Evolutionary conservation across 1,140 invertebrate species (phyloP), one percentile per base, ranked within the genome.

Genomic region (Trichoplusia ni): DNA sequence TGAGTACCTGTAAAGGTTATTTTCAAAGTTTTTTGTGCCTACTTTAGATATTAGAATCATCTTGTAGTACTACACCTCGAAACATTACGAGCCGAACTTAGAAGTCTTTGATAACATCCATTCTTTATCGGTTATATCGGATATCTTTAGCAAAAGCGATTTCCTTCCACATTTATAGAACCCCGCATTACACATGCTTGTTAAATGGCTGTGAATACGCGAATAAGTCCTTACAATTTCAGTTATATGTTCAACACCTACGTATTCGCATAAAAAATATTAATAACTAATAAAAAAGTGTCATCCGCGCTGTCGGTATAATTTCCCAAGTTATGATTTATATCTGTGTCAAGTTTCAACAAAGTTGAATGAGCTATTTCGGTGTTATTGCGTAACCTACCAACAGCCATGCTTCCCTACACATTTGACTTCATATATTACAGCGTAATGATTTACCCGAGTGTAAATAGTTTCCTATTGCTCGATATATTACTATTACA

Each of bases 261-360:
- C 11, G 33, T 11, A 33, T 51, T 51, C 47, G 31, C 35, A 16
- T 27, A 13, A 51, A 49, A 35, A 27, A 51, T 11, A 51, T 51
- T 35, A 33, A 35, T 33, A 21, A 16, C 18, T 8, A 21, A 11
- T 18, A 51, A 51, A 51, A 51, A 51, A 35, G 16, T 35, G 31
- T 51, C 29, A 35, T 35, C 19, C 35, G 13, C 35, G 47, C 29
- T 51, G 47, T 51, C 13, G 18, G 16, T 51, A 35, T 35, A 19
- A 51, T 51, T 51, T 29, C n/a, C 47, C 29, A 51, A 51, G 47
- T 51, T 51, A 19, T 51, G 47, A 51, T 51, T 51, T 29, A 35
- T 51, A 35, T 51, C 2, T 51, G 29, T 51, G 47, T 51, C 29
- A 51, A 33, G 47, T 51, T 51, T 13, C 47, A 51, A 29, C 29